phyloP scores from a whole-genome alignment of 2,888 invertebrate species.

The Drosophila quinaria region DNA sequence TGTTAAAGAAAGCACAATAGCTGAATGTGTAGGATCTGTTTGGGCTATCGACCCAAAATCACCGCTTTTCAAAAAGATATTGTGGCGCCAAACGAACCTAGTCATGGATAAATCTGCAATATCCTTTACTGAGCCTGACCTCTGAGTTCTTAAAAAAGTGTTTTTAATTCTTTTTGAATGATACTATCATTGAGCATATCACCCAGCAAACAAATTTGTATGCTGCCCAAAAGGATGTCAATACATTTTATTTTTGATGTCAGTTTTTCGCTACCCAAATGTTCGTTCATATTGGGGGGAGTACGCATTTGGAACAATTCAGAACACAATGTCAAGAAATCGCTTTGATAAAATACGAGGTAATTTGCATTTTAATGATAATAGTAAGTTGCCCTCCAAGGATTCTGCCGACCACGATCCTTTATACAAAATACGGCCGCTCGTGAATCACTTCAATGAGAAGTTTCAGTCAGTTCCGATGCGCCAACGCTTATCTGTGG shows the following conservation, averaged over 20 bases:
- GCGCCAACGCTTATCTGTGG: not conserved
- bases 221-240: not conserved
- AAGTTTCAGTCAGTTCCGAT: slow-evolving; percentile 2
- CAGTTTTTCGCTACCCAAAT: slow-evolving; percentile 1
- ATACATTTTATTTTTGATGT: not conserved
- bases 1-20: slow-evolving; percentile 14
- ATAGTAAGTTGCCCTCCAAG: slow-evolving; percentile 30
- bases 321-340: slow-evolving; percentile 4
- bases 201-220: slow-evolving; percentile 1
- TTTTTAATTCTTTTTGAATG: slow-evolving; percentile 10
- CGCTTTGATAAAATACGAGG: not conserved
- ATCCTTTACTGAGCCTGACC: slow-evolving; percentile 9
- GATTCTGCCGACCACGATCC: slow-evolving; percentile 43
- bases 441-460: slow-evolving; percentile 12
- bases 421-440: slow-evolving; percentile 46
- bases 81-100: slow-evolving; percentile 7
- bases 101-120: slow-evolving; percentile 2
- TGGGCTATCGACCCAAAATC: slow-evolving; percentile 3
- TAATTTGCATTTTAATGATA: not conserved
- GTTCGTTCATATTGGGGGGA: slow-evolving; percentile 2
- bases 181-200: slow-evolving; percentile 7
- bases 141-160: slow-evolving; percentile 1
- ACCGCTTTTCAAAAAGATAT: slow-evolving; percentile 1
- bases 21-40: slow-evolving; percentile 7
- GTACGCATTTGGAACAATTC: not conserved